These are phyloP conservation scores for Mystacornis crossleyi DNA, from an alignment of 2,113 vertebrate species.

Conservation along the genomic window DNA sequence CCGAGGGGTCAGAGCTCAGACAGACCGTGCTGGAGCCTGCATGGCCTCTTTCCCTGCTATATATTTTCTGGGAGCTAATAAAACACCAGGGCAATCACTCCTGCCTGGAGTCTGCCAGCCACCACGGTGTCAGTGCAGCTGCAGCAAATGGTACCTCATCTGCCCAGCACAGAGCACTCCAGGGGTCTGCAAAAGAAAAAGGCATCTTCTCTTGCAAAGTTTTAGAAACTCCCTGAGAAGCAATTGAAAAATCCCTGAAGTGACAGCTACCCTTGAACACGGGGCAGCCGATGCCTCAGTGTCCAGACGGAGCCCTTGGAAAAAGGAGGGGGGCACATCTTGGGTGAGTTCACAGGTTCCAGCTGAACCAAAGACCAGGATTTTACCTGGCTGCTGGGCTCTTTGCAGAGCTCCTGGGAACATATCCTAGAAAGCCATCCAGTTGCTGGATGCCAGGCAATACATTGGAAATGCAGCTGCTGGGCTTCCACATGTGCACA, in stretches of 20 bases:
- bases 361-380: neutral
- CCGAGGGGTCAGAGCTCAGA: neutral
- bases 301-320: neutral
- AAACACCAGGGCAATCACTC: neutral
- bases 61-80: neutral
- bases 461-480: neutral
- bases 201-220: neutral
- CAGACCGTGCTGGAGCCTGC: neutral
- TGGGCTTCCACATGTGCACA: neutral
- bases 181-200: neutral
- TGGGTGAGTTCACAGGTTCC: neutral
- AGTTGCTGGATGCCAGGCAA: neutral
- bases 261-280: neutral
- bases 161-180: neutral
- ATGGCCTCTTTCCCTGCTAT: neutral
- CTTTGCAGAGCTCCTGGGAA: neutral
- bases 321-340: neutral
- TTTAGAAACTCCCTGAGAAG: neutral
- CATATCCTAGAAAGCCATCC: neutral
- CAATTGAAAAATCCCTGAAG: neutral
- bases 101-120: neutral
- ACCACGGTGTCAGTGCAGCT: fast-evolving
- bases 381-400: neutral
- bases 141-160: neutral
- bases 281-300: fast-evolving